Evolutionary conservation across 2,797 vertebrate genomes (phyloP), one percentile per base, ranked within the genome.

Genomic region (Hephaestus fuliginosus): DNA sequence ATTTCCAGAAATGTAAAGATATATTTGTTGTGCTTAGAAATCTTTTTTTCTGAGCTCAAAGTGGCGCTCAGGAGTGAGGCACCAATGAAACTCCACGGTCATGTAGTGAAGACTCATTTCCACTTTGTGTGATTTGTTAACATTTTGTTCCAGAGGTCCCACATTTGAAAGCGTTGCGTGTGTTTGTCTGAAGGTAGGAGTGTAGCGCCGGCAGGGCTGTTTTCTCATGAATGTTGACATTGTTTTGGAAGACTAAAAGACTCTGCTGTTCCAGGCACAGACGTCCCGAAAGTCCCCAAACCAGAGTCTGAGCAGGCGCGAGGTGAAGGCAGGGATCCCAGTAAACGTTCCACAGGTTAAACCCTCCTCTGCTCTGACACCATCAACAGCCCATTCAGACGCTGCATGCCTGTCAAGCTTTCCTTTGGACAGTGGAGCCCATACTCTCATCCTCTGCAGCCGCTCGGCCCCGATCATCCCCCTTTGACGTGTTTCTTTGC

Each of bases 311-410:
- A 98, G n/a, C 93, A 93, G 82, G 92, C 95, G 78, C 95, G 95
- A 95, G 94, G 93, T 80, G 97, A 98, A 86, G 96, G 90, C 93
- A 92, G 92, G 56, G 95, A 95, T 0, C 17, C 84, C 55, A 87
- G 74, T 89, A 98, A 95, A 94, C 95, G 96, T 71, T 94, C 95
- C 88, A 82, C 96, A 91, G 97, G 97, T 98, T 76, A 88, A 90
- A 13, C 10, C 80, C 61, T 44, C 44, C 22, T 30, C 56, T 17
- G 41, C 69, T 81, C 57, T 70, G 64, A 63, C 46, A 69, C 49
- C 78, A 65, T 74, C 63, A 52, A 20, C 53, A 76, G 44, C 55
- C 67, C 81, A 67, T 82, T 65, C 56, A 80, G 78, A 80, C 65
- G 70, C 70, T 86, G 90, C 91, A 92, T 92, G 90, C 82, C 52